Evolutionary conservation across 2,888 invertebrate genomes (phyloP), one percentile per base, ranked within the genome.

Genomic region (Clanis bilineata): DNA sequence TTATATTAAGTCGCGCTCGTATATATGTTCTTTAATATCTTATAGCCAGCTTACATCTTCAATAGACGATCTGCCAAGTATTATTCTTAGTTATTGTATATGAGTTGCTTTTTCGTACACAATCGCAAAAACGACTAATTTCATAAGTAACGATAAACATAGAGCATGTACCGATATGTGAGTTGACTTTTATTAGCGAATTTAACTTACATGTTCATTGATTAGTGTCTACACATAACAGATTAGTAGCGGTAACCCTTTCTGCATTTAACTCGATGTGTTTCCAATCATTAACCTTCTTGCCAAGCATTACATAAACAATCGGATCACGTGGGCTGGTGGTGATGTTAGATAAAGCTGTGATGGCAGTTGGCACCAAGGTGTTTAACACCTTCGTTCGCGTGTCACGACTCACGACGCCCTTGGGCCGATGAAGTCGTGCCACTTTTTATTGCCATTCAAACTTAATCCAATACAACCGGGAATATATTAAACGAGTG

Each of bases 401-500:
- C 90, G 90, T 90, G 90, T 72, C 76, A 63, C 65, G 62, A 44
- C 73, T 72, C 76, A 63, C 65, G 62, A 44, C 73, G 77, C 68
- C 88, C 88, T 88, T 85, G 83, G 69, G 62, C 63, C 64, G 62
- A 69, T 70, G 66, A 67, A 69, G 18, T 51, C 51, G 5, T 65
- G 73, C 68, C 75, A 73, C 71, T 76, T 73, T 84, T 83, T 86
- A 86, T 83, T 78, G 76, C 82, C 74, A 83, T 86, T 83, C 83
- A 74, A 84, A 83, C 76, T 85, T 85, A 86, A 86, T 86, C 84
- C 79, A 82, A 83, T 77, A 82, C 82, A 73, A 77, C 75, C 71
- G 62, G 74, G 76, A 71, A 77, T 77, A 81, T 75, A 76, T 77
- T 72, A 75, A 63, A 66, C 57, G 62, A 71, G 72, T 75, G 70